Evolutionary conservation across 2,888 invertebrate species (phyloP).

Genomic region (Eudasyphora cyanicolor): DNA sequence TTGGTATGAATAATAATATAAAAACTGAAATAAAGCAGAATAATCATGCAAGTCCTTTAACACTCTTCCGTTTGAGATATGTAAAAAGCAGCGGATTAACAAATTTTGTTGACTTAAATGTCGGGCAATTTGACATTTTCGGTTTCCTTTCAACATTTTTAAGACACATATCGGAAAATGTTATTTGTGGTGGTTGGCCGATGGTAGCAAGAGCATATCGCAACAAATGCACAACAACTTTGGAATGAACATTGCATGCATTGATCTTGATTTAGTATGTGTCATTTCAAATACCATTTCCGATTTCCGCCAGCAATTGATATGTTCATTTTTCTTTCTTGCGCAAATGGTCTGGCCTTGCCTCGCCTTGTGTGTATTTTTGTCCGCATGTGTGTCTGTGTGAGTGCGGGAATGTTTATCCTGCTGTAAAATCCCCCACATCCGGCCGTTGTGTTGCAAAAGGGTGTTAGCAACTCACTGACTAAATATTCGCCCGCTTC

Average conservation of each 20-base stretch:
- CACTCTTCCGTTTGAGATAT: too few relatives aligned
- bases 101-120: neutral
- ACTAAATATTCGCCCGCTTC: too few relatives aligned
- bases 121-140: slow-evolving; percentile 26
- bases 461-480: slow-evolving; percentile 15
- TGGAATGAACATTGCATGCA: slow-evolving; percentile 43
- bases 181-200: slow-evolving; percentile 13
- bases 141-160: slow-evolving; percentile 33
- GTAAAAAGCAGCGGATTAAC: neutral
- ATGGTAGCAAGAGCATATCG: neutral
- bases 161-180: slow-evolving; percentile 34
- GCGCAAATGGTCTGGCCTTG: neutral
- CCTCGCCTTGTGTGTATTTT: neutral
- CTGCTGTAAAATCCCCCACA: slow-evolving; percentile 10
- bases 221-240: slow-evolving; percentile 21
- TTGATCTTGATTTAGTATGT: slow-evolving; percentile 45
- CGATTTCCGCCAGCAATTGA: slow-evolving; percentile 54
- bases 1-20: too few relatives aligned
- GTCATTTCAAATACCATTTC: slow-evolving; percentile 57
- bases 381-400: slow-evolving; percentile 30
- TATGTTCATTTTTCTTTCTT: slow-evolving; percentile 51
- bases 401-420: slow-evolving; percentile 8
- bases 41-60: too few relatives aligned
- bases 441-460: slow-evolving; percentile 13
- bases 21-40: too few relatives aligned